Percentiles rank a stretch among this genome's conserved stretches.
Conservation (phyloP, 2,888 invertebrate species). For the Tromatobia lineatoria region DNA sequence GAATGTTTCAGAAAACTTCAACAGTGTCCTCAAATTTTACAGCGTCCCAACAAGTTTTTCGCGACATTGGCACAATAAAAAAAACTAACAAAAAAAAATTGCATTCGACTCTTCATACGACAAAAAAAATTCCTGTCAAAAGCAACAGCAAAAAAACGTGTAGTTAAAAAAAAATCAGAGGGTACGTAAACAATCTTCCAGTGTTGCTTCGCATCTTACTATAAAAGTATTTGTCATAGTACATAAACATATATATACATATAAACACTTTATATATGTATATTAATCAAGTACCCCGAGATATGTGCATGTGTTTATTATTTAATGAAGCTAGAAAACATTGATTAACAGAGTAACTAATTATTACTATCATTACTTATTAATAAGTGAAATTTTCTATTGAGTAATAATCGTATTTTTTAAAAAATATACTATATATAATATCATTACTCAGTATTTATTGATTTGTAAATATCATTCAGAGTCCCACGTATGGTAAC, state of each 20-base stretch:
- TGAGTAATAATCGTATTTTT: slow-evolving; percentile 38
- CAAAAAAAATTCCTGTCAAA: slow-evolving; percentile 31
- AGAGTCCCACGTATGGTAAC: slow-evolving; percentile 14
- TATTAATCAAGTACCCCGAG: slow-evolving; percentile 72
- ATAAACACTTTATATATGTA: slow-evolving; percentile 71
- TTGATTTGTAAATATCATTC: slow-evolving; percentile 56
- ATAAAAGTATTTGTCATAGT: slow-evolving; percentile 63
- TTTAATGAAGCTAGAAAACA: slow-evolving; percentile 36
- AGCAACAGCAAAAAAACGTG: slow-evolving; percentile 22
- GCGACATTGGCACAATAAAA: slow-evolving; percentile 22
- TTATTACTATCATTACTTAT: slow-evolving; percentile 35
- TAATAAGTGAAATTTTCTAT: slow-evolving; percentile 28
- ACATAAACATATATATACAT: slow-evolving; percentile 37
- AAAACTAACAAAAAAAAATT: slow-evolving; percentile 21
- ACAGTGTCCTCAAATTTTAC: slow-evolving; percentile 13
- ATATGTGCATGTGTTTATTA: slow-evolving; percentile 68
- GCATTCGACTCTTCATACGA: slow-evolving; percentile 26
- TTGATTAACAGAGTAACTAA: slow-evolving; percentile 50
- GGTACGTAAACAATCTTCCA: slow-evolving; percentile 83
- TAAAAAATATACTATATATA: no score
- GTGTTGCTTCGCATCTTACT: slow-evolving; percentile 83
- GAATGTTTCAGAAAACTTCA: slow-evolving; percentile 80
- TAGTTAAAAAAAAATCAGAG: slow-evolving; percentile 70
- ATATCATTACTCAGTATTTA: slow-evolving; percentile 31
- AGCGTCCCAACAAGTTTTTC: neutral